Evolutionary conservation across 2,797 vertebrate genomes (phyloP).

Genomic region (Coilia nasus): DNA sequence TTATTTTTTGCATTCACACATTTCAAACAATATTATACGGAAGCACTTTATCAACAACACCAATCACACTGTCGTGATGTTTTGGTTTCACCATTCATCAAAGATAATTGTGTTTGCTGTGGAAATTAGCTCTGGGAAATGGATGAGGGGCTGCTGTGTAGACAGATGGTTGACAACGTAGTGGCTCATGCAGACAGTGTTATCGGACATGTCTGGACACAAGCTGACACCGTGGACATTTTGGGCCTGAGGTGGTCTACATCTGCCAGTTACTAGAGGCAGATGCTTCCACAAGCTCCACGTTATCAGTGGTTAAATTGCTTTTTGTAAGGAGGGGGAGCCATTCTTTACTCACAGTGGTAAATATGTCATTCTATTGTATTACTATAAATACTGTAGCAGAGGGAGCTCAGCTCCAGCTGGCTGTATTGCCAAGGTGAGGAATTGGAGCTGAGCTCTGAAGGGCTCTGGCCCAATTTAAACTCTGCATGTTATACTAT

Average conservation of each 20-base stretch:
- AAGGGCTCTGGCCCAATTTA: no score
- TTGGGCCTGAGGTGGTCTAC: neutral
- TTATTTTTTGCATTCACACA: neutral
- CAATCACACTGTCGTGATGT: neutral
- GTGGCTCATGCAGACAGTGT: neutral
- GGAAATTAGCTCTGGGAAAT: neutral
- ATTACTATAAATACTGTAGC: no score
- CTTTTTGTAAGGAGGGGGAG: no score
- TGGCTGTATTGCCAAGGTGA: no score
- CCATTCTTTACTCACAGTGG: no score
- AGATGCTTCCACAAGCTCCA: no score
- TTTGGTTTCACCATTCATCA: neutral
- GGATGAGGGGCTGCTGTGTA: neutral
- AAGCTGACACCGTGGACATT: neutral
- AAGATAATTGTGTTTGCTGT: slow-evolving; percentile 2
- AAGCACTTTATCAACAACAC: neutral
- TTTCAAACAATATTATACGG: neutral
- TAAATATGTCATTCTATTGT: no score
- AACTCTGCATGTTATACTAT: no score
- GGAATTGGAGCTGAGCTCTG: no score
- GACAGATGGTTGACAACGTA: neutral
- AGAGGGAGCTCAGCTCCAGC: no score
- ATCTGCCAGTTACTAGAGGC: neutral
- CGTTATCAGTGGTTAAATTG: no score
- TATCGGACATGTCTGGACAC: neutral